phyloP scores from a whole-genome alignment of 2,888 invertebrate genomes.

The Sympetrum striolatum region DNA sequence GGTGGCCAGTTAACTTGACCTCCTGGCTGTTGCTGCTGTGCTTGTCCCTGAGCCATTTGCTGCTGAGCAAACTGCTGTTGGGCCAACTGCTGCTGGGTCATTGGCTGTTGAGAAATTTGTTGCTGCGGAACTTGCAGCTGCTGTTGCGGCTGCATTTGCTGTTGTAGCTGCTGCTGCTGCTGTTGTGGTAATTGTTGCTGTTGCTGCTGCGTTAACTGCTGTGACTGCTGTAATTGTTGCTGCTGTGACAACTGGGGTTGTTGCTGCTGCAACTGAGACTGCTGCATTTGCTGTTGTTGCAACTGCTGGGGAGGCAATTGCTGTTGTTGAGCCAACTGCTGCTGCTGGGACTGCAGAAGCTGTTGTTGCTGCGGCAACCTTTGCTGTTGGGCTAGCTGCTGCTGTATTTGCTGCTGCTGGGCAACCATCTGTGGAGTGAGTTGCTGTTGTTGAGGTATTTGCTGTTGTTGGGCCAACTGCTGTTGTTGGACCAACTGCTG shows the following conservation, averaged over 20 bases:
- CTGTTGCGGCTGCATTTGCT: neutral
- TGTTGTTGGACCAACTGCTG: constrained; percentile 49
- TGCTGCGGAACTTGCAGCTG: constrained; percentile 69
- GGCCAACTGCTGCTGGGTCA: constrained; percentile 1
- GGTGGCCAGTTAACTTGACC: constrained; percentile 54
- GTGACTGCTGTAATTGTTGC: neutral
- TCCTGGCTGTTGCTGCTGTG: constrained; percentile 57
- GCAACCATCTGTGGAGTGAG: constrained; percentile 14
- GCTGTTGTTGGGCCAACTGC: constrained; percentile 45
- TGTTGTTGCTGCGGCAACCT: neutral
- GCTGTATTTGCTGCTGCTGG: constrained; percentile 41
- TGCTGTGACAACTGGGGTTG: neutral
- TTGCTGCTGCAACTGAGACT: constrained; percentile 15
- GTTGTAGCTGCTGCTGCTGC: constrained; percentile 8
- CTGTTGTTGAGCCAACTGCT: constrained; percentile 35
- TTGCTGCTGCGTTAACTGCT: neutral
- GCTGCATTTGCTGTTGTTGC: constrained; percentile 17
- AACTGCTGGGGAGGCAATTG: constrained; percentile 22
- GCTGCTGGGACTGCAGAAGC: neutral
- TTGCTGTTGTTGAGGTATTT: constrained; percentile 25
- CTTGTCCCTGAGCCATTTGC: constrained; percentile 53
- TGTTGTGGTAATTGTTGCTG: constrained; percentile 9
- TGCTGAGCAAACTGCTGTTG: constrained; percentile 61
- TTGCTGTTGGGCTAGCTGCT: neutral
- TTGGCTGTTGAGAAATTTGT: constrained; percentile 72